These are phyloP conservation scores for Holothuria leucospilota DNA, from an alignment of 53 echinoderm and acorn worm genomes.

Conservation along the genomic window DNA sequence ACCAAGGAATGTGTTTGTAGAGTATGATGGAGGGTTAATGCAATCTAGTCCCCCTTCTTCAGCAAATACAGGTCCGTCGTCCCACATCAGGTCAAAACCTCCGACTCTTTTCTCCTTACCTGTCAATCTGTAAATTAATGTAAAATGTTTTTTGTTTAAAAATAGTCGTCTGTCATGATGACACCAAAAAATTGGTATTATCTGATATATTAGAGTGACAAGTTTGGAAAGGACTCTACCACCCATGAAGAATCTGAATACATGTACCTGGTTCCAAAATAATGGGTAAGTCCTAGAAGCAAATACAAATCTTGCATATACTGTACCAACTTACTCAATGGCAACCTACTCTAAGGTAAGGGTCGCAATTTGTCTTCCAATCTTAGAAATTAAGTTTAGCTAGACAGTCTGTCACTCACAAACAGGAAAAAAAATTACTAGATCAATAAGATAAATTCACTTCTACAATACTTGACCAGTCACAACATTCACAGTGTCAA, in stretches of 20 bases:
- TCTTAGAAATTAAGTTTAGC: too few species aligned
- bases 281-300: too few species aligned
- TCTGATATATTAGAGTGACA: not conserved
- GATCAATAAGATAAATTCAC: too few species aligned
- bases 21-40: constrained; percentile 94
- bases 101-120: constrained; percentile 96
- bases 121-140: constrained; percentile 67
- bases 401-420: too few species aligned
- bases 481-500: too few species aligned
- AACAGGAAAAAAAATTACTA: too few species aligned
- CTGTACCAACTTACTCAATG: not conserved
- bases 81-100: constrained; percentile 99
- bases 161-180: not conserved
- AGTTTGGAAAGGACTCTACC: too few species aligned
- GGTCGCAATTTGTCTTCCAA: too few species aligned
- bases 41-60: constrained; percentile 97
- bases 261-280: not conserved
- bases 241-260: too few species aligned
- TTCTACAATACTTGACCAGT: too few species aligned
- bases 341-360: not conserved
- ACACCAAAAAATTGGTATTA: not conserved
- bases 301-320: too few species aligned
- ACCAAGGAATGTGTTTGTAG: constrained; percentile 98
- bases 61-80: constrained; percentile 95
- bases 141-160: not conserved